Conservation (phyloP, 2,113 vertebrate genomes). For the Oryzias celebensis region DNA sequence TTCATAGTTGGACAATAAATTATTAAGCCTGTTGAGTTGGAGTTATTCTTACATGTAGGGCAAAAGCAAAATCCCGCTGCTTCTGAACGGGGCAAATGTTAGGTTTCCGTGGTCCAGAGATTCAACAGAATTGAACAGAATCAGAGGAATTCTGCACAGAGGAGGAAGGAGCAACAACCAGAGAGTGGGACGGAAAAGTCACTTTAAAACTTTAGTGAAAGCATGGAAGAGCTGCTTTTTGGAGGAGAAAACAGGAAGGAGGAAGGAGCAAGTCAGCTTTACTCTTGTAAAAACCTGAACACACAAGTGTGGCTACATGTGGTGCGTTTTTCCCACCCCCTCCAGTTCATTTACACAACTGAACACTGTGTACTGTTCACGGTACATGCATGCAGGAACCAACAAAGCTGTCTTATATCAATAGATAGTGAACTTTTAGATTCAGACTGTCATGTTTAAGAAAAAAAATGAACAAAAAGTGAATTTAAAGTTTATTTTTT, state of each 20-base stretch:
- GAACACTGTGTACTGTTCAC: conserved; percentile 49
- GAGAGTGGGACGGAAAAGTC: conserved; percentile 1
- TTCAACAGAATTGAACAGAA: too few species aligned
- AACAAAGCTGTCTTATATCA: too few species aligned
- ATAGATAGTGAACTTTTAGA: too few species aligned
- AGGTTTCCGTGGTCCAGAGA: too few species aligned
- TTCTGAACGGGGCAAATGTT: background rate
- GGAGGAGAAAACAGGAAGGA: background rate
- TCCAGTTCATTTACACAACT: background rate
- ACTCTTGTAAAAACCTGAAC: conserved; percentile 2
- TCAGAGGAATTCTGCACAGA: conserved; percentile 10
- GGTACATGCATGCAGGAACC: background rate
- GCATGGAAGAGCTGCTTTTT: conserved; percentile 1
- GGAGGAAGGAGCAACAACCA: conserved; percentile 11
- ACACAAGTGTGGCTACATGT: conserved; percentile 4
- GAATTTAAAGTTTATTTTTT: too few species aligned
- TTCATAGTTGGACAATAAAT: conserved; percentile 42
- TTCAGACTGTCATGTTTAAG: too few species aligned
- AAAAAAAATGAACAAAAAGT: too few species aligned
- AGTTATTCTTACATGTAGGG: conserved; percentile 36
- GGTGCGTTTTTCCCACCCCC: conserved; percentile 9
- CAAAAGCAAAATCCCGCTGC: conserved; percentile 9
- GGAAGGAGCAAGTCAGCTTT: background rate
- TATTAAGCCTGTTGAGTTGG: conserved; percentile 39
- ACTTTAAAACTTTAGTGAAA: conserved; percentile 7